phyloP scores from a whole-genome alignment of 2,113 vertebrate species.

The Melanocharis versteri region DNA sequence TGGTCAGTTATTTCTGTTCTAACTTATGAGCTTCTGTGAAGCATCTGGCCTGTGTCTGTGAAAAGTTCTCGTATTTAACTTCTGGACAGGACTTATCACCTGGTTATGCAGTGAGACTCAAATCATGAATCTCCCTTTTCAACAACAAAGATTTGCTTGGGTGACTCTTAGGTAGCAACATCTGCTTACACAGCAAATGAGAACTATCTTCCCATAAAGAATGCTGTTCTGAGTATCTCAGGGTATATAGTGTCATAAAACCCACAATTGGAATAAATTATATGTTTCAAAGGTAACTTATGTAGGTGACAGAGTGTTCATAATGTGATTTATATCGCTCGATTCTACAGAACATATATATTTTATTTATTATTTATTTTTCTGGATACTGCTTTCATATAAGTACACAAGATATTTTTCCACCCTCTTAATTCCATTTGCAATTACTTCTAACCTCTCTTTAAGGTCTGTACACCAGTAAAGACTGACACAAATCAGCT shows the following conservation, averaged over 20 bases:
- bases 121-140: slow-evolving; percentile 33
- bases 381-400: not conserved
- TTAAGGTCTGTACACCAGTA: not conserved
- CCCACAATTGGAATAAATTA: not conserved
- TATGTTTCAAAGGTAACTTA: not conserved
- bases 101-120: not conserved
- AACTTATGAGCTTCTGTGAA: not conserved
- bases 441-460: not conserved
- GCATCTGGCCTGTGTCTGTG: not conserved
- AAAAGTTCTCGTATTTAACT: slow-evolving; percentile 21
- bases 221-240: not conserved
- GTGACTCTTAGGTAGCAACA: not conserved
- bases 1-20: slow-evolving; percentile 7
- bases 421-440: not conserved
- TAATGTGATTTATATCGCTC: not conserved
- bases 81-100: slow-evolving; percentile 16
- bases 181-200: slow-evolving; percentile 39
- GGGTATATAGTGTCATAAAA: not conserved
- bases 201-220: not conserved
- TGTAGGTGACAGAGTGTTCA: not conserved
- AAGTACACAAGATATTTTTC: not conserved
- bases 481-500: not conserved
- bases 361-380: not conserved
- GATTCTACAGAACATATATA: not conserved
- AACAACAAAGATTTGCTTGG: slow-evolving; percentile 27